Conservation (phyloP, 2,113 vertebrate species). For the Hydrolagus affinis region DNA sequence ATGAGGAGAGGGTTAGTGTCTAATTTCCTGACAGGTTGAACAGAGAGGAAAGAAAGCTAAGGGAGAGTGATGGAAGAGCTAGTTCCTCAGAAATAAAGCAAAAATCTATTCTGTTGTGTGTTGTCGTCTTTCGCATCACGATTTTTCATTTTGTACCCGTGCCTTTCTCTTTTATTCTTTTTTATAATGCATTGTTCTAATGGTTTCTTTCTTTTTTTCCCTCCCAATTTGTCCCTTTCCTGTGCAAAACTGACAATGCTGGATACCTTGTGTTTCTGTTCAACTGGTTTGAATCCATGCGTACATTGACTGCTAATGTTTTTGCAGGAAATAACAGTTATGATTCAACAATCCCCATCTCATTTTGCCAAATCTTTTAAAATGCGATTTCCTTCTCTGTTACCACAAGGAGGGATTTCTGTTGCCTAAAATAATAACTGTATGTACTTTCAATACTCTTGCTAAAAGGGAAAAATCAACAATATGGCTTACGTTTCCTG, state of each 20-base stretch:
- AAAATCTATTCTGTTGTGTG: not conserved
- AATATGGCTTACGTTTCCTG: not conserved
- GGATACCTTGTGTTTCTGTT: not conserved
- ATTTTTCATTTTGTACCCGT: not conserved
- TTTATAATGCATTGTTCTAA: not conserved
- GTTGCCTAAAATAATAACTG: not conserved
- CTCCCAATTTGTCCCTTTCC: not conserved
- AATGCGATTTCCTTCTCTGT: not conserved
- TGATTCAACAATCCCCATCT: not conserved
- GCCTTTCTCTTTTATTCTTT: not conserved
- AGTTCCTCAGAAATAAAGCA: not conserved
- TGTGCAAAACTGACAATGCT: not conserved
- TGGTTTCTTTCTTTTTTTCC: not conserved
- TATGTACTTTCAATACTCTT: not conserved
- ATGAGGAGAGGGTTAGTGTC: not conserved
- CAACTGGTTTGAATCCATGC: not conserved
- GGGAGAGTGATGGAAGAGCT: not conserved
- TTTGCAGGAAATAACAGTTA: not conserved
- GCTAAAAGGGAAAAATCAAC: not conserved
- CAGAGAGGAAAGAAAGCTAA: not conserved
- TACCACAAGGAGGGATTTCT: not conserved
- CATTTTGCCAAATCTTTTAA: not conserved
- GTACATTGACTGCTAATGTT: not conserved
- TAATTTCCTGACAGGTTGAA: slow-evolving; percentile 14
- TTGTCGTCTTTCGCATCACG: not conserved